Evolutionary conservation across 2,113 vertebrate species (phyloP).

Genomic region (Cinclus mexicanus): DNA sequence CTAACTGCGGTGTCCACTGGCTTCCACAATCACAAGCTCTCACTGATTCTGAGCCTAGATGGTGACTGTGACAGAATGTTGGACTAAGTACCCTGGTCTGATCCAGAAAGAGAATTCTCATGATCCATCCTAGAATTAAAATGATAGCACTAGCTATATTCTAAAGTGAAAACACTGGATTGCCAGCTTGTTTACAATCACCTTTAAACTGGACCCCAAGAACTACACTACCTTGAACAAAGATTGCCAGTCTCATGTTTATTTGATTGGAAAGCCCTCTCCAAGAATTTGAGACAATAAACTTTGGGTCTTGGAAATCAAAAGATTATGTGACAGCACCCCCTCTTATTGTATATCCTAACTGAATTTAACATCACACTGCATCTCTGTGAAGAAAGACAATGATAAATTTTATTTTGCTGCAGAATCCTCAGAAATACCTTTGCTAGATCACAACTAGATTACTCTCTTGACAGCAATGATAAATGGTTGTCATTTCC

Average conservation of each 20-base stretch:
- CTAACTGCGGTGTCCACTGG: too few relatives aligned
- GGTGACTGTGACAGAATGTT: not conserved
- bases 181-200: not conserved
- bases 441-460: not conserved
- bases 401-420: slow-evolving; percentile 40
- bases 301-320: not conserved
- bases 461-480: slow-evolving; percentile 1
- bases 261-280: not conserved
- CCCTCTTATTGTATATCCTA: not conserved
- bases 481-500: slow-evolving; percentile 33
- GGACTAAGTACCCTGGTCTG: not conserved
- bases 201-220: not conserved
- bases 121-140: not conserved
- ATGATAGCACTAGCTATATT: not conserved
- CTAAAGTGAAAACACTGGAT: not conserved
- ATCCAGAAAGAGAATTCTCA: not conserved
- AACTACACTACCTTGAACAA: not conserved
- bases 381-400: not conserved
- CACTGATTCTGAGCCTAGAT: not conserved
- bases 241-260: not conserved
- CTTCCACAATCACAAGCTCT: not conserved
- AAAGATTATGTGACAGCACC: not conserved
- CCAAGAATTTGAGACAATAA: not conserved
- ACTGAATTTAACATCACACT: not conserved
- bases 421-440: not conserved